Evolutionary conservation across 2,113 vertebrate genomes (phyloP).

Genomic region (Baryphthengus martii): DNA sequence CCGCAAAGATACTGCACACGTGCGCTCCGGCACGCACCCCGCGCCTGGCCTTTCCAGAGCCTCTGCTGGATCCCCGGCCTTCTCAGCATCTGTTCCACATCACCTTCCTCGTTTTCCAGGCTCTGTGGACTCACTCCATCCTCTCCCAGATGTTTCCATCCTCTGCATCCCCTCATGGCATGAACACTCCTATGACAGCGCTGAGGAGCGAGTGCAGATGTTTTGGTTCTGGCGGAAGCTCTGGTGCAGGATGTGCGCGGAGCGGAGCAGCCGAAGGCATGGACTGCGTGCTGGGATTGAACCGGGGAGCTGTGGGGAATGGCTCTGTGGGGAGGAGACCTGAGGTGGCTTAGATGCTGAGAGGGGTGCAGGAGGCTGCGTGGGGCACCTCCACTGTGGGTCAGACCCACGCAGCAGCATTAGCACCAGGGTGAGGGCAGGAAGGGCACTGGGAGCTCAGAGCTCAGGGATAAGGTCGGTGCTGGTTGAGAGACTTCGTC

Average conservation of each 20-base stretch:
- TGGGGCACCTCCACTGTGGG: not conserved
- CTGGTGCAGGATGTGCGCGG: not conserved
- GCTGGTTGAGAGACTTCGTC: not conserved
- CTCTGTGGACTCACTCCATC: not conserved
- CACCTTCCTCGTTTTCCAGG: not conserved
- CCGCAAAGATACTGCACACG: not conserved
- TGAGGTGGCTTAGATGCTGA: not conserved
- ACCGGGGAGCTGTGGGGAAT: not conserved
- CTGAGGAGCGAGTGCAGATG: not conserved
- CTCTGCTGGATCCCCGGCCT: not conserved
- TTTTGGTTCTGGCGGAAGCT: not conserved
- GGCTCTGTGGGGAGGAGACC: not conserved
- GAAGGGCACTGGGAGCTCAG: not conserved
- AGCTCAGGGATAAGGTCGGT: not conserved
- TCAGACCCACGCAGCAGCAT: not conserved
- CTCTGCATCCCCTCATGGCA: not conserved
- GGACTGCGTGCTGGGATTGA: accelerated
- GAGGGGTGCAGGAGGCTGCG: not conserved
- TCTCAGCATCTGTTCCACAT: conserved; percentile 21
- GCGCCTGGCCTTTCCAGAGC: not conserved
- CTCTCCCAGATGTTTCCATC: conserved; percentile 26
- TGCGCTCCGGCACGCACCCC: not conserved
- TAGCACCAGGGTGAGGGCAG: not conserved
- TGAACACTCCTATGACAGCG: not conserved
- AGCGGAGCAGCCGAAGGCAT: not conserved